Percentiles rank a stretch among this genome's conserved stretches.
Evolutionary conservation across 2,888 invertebrate species (phyloP).

Genomic region (Cataglyphis cursor): DNA sequence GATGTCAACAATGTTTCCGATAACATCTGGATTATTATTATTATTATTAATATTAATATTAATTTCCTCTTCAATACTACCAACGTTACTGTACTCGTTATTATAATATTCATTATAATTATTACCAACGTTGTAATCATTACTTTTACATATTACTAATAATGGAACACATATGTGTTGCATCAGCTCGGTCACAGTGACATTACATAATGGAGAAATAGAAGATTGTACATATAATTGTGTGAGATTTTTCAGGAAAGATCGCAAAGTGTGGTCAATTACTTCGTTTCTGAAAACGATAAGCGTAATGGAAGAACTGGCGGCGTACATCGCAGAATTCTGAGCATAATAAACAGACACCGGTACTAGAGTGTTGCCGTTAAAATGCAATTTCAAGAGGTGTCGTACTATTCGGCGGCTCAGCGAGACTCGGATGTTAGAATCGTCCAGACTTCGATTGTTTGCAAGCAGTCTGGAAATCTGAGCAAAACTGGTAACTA

Average conservation of each 20-base stretch:
- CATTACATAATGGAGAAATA: slow-evolving; percentile 78
- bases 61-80: slow-evolving; percentile 65
- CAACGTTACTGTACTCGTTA: slow-evolving; percentile 66
- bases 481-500: slow-evolving; percentile 68
- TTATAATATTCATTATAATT: slow-evolving; percentile 72
- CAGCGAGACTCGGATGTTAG: slow-evolving; percentile 50
- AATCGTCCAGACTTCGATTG: slow-evolving; percentile 53
- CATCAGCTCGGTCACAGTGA: slow-evolving; percentile 85
- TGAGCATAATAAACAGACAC: slow-evolving; percentile 72
- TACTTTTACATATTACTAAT: slow-evolving; percentile 83
- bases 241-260: slow-evolving; percentile 80
- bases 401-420: slow-evolving; percentile 57
- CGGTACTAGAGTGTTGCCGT: slow-evolving; percentile 64
- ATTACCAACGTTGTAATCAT: slow-evolving; percentile 67
- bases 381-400: slow-evolving; percentile 65
- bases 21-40: slow-evolving; percentile 80
- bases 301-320: slow-evolving; percentile 87
- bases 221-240: slow-evolving; percentile 78
- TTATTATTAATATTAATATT: slow-evolving; percentile 80
- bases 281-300: slow-evolving; percentile 86
- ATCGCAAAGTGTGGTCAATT: slow-evolving; percentile 82
- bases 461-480: slow-evolving; percentile 54
- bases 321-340: slow-evolving; percentile 79
- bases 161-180: slow-evolving; percentile 87
- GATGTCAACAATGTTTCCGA: slow-evolving; percentile 82